Evolutionary conservation across 1,140 invertebrate species (phyloP).

Genomic region (Meteorus sp.): DNA sequence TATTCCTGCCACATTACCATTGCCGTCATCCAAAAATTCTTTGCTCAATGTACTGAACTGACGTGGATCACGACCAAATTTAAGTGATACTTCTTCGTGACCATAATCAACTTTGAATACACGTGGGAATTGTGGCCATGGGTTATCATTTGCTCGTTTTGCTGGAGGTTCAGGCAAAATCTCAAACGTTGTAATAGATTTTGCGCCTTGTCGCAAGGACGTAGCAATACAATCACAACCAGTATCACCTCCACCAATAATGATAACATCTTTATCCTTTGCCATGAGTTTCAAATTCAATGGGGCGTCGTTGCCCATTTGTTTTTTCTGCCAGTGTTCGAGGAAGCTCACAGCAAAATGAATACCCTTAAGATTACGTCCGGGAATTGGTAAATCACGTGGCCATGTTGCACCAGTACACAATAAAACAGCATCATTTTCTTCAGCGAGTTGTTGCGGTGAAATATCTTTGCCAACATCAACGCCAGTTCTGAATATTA

Average conservation of each 20-base stretch:
- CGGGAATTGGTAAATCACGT: constrained; percentile 83
- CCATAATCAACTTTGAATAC: constrained; percentile 98
- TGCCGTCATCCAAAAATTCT: constrained; percentile 91
- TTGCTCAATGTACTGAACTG: constrained; percentile 92
- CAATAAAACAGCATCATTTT: constrained; percentile 87
- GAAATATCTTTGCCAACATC: constrained; percentile 92
- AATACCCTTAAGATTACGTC: constrained; percentile 86
- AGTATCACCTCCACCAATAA: constrained; percentile 99
- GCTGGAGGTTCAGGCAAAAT: constrained; percentile 91
- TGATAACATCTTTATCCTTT: constrained; percentile 92
- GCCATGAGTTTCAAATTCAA: constrained; percentile 69
- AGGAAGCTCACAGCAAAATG: constrained; percentile 98
- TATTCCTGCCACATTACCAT: constrained; percentile 87
- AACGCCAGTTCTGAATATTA: constrained; percentile 85
- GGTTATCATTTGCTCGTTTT: constrained; percentile 81
- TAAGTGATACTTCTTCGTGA: constrained; percentile 90
- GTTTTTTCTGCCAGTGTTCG: constrained; percentile 96
- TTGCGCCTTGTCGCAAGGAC: constrained; percentile 94
- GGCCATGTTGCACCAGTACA: constrained; percentile 96
- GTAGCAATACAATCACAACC: constrained; percentile 99
- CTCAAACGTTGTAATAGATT: constrained; percentile 94
- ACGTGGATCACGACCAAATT: constrained; percentile 91
- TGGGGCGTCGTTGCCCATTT: constrained; percentile 67
- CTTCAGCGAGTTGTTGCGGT: constrained; percentile 69
- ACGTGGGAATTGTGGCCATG: constrained; percentile 97